Base-by-base conservation (phyloP, 1,140 invertebrate genomes). In the Acromyrmex heyeri region DNA sequence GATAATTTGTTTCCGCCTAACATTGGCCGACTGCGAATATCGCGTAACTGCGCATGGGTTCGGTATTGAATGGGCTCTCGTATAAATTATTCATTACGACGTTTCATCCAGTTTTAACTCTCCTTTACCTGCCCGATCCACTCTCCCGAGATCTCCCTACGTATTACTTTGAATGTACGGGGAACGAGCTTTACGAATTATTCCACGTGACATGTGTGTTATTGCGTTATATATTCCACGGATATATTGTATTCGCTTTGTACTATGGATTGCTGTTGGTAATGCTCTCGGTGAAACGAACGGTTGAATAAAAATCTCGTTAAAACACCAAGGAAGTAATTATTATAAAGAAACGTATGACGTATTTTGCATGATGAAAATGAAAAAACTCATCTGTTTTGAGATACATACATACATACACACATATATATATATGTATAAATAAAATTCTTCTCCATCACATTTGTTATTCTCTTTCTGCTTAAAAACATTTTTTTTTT, bases 91-190 rank as follows among this genome's bases (percentile, higher is more conserved):
- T 83, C 79, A 61, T 73, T 14, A 44, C 67, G 79, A 79, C 79
- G 79, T 75, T 83, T 83, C 79, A 83, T 83, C 79, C 79, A 83
- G 79, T 83, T 83, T 83, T 83, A 83, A 73, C 79, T 83, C 79
- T 83, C 79, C 79, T 83, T 83, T 83, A 83, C 64, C 64, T 38
- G 62, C 48, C 59, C 48, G 77, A 50, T 57, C 48, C 27, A 62
- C 27, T n/a, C 77, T n/a, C 48, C 38, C 53, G 48, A 50, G 62
- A 67, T 50, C 21, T 59, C 55, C 30, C 69, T 48, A 27, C 79
- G 30, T 73, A 83, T 83, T 83, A 83, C 69, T 73, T 75, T 83
- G 79, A 83, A 57, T 75, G 18, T 75, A 83, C 38, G 57, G 55
- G 69, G 44, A 83, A 83, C 79, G 69, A 73, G 69, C 79, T 73